phyloP scores from a whole-genome alignment of 2,113 vertebrate species.

The Opisthocomus hoazin region DNA sequence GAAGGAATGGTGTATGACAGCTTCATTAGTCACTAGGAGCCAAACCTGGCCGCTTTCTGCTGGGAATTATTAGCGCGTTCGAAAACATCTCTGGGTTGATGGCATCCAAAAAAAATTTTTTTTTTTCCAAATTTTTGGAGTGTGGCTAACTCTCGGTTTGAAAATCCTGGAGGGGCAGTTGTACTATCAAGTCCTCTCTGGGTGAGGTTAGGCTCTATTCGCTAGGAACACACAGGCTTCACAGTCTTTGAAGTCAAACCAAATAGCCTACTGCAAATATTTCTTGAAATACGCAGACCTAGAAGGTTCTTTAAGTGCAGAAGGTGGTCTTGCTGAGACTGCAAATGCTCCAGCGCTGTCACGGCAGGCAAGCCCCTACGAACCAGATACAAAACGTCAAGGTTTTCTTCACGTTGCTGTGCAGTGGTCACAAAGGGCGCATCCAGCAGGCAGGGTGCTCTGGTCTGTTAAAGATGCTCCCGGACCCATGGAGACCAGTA shows the following conservation, averaged over 20 bases:
- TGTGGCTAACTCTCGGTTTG: not conserved
- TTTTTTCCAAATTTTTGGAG: not conserved
- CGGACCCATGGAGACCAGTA: not conserved
- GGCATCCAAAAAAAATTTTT: conserved; percentile 5
- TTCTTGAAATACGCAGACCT: not conserved
- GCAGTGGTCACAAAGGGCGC: not conserved
- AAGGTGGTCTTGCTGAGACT: not conserved
- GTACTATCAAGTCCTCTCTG: not conserved
- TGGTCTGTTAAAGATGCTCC: not conserved
- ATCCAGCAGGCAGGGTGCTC: not conserved
- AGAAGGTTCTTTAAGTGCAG: not conserved
- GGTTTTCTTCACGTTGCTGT: not conserved
- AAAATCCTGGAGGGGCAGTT: not conserved
- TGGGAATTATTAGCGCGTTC: conserved; percentile 70
- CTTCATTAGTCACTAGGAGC: conserved; percentile 72
- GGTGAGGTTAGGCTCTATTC: not conserved
- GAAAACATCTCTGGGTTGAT: conserved; percentile 45
- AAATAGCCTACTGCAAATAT: no score
- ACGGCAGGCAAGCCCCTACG: not conserved
- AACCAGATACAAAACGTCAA: not conserved
- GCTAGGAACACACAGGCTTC: not conserved
- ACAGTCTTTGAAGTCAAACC: not conserved
- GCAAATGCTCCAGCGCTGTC: no score
- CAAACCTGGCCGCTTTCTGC: conserved; percentile 67
- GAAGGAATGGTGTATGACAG: conserved; percentile 68